These are phyloP conservation scores for Callyntrura guangdongensis DNA, from an alignment of 2,888 invertebrate species.

Conservation along the genomic window DNA sequence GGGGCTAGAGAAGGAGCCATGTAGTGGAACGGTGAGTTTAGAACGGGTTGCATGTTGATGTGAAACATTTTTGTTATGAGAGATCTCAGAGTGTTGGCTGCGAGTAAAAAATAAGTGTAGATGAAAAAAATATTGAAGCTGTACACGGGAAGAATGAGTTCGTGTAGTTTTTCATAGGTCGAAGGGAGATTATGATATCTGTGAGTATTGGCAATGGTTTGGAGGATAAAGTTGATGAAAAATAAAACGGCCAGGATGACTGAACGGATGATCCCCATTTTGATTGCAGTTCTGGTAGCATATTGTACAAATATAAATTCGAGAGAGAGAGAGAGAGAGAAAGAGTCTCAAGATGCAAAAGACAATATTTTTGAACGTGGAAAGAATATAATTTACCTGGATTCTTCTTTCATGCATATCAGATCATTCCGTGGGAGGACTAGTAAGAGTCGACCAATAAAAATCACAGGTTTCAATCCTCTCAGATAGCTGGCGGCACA, in stretches of 20 bases:
- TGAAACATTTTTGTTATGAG: neutral
- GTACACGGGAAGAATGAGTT: conserved; percentile 10
- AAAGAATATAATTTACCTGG: neutral
- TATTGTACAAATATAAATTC: neutral
- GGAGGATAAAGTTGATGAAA: neutral
- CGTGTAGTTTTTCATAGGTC: neutral
- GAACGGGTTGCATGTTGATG: neutral
- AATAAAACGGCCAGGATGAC: neutral
- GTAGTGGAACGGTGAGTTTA: no score
- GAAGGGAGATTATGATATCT: neutral
- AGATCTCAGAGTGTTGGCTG: neutral
- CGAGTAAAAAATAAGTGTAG: neutral
- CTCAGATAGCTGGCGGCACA: neutral
- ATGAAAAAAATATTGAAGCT: neutral
- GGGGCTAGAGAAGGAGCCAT: no score
- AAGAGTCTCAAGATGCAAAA: no score
- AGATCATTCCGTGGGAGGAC: neutral
- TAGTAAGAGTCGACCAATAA: conserved; percentile 18
- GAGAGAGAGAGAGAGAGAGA: no score
- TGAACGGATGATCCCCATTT: neutral
- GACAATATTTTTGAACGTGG: no score
- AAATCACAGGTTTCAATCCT: conserved; percentile 49
- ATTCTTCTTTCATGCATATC: neutral
- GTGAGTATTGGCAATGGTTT: neutral
- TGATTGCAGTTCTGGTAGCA: neutral